These are phyloP conservation scores for Wiebesia pumilae DNA, from an alignment of 1,140 invertebrate species.

Conservation along the genomic window DNA sequence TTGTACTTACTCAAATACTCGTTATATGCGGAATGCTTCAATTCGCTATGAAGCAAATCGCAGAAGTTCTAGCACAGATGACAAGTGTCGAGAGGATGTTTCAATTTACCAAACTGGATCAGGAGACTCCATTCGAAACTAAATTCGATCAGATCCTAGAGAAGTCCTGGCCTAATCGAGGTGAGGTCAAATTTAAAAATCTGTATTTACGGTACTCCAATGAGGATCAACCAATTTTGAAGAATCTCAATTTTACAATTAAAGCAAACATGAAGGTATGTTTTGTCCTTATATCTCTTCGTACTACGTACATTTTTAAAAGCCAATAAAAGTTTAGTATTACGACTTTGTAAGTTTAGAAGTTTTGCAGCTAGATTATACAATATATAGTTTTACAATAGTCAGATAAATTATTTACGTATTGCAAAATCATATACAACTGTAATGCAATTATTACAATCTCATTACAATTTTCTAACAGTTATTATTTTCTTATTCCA, in stretches of 20 bases:
- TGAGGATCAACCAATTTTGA: constrained; percentile 17
- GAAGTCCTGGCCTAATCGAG: constrained; percentile 77
- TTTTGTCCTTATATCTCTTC: neutral
- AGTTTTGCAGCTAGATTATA: no score
- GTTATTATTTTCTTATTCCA: neutral
- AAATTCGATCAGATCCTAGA: constrained; percentile 71
- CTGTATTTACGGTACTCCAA: constrained; percentile 24
- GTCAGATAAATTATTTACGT: no score
- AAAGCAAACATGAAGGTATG: constrained; percentile 29
- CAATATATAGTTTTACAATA: no score
- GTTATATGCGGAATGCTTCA: constrained; percentile 90
- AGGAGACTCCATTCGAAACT: constrained; percentile 73
- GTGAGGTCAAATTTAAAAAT: constrained; percentile 24
- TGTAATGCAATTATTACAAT: neutral
- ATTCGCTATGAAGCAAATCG: constrained; percentile 86
- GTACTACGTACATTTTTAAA: no score
- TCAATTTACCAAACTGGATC: constrained; percentile 82
- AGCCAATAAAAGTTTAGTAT: no score
- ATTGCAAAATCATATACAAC: neutral
- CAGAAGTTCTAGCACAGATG: constrained; percentile 90
- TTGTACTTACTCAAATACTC: constrained; percentile 66
- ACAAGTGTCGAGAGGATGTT: constrained; percentile 88
- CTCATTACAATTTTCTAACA: neutral
- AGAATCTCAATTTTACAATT: constrained; percentile 34
- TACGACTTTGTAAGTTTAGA: no score